Evolutionary conservation across 2,888 invertebrate genomes (phyloP), one percentile per base, ranked within the genome.

Genomic region (Tanaodytes sp.): DNA sequence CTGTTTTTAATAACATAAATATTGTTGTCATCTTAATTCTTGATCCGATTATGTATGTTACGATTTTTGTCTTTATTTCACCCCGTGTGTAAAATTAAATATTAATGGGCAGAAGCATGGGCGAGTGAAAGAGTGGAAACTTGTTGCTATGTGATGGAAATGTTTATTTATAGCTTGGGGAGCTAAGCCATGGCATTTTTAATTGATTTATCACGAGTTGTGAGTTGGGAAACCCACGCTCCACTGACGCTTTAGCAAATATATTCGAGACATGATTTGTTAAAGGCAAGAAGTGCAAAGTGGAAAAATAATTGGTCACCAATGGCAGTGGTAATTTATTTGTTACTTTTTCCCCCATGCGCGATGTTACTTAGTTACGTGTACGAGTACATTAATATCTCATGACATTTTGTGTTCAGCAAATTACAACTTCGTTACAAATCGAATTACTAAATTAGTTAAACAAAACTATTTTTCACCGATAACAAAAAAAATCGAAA

Each of bases 241-340:
- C 8, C 18, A 40, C 23, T 45, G 39, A 54, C 39, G 23, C 61
- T 61, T 61, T 51, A 45, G 61, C 55, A 55, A 66, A 57, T 61
- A 43, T 31, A 45, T 51, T 55, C 31, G 33, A 19, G 49, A 23
- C 49, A 52, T 61, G 61, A 67, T 67, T 67, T 67, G 62, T 67
- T 61, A 45, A 57, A 62, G 51, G 30, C 55, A 57, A 39, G 55
- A 61, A 55, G 64, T 59, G 55, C 57, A 59, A 43, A 65, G 39
- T 55, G 33, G 57, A 64, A 65, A 70, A 70, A 70, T 70, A 55
- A 48, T 58, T 64, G 59, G 54, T 64, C 52, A 55, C 65, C 55
- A 59, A 49, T 55, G 57, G 57, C 65, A 62, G 51, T 63, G 58
- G 51, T 55, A 55, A 64, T 65, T 55, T 51, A 61, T 65, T 64